A percentile compares a stretch with the other conserved stretches of the same genome.
phyloP scores from a whole-genome alignment of 1,140 invertebrate genomes.

The Potamilus streckersoni region DNA sequence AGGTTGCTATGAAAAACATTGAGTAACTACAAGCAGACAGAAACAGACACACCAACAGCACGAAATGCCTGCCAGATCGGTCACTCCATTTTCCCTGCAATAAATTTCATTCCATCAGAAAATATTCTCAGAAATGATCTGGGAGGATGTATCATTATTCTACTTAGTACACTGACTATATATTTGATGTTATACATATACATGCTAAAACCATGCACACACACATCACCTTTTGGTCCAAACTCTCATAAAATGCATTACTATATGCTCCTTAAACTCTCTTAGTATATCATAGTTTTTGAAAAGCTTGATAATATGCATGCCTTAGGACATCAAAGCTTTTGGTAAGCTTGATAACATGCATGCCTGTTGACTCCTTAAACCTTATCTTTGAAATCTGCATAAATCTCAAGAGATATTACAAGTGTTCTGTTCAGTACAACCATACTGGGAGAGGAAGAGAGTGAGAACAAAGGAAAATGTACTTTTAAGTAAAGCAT shows the following conservation, averaged over 20 bases:
- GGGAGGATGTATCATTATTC: too few relatives aligned
- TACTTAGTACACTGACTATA: neutral
- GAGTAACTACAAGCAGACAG: slow-evolving; percentile 59
- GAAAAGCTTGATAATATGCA: too few relatives aligned
- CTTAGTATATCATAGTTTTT: too few relatives aligned
- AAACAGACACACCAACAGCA: slow-evolving; percentile 60
- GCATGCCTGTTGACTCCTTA: neutral
- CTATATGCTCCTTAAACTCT: neutral
- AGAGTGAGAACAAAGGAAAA: neutral
- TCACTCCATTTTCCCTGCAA: slow-evolving; percentile 70
- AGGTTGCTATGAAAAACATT: slow-evolving; percentile 49
- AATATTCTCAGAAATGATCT: neutral
- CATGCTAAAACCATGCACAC: neutral
- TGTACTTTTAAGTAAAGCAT: neutral
- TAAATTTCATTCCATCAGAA: slow-evolving; percentile 26
- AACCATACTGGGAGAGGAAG: too few relatives aligned
- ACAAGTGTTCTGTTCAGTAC: too few relatives aligned
- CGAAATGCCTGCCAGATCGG: slow-evolving; percentile 49
- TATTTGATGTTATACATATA: neutral
- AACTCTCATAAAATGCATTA: neutral
- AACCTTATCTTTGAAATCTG: too few relatives aligned
- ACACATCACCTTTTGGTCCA: neutral
- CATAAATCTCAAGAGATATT: neutral
- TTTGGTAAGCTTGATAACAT: too few relatives aligned
- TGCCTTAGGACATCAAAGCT: too few relatives aligned